Evolutionary conservation across 2,797 vertebrate species (phyloP).

Genomic region (Galago senegalensis): DNA sequence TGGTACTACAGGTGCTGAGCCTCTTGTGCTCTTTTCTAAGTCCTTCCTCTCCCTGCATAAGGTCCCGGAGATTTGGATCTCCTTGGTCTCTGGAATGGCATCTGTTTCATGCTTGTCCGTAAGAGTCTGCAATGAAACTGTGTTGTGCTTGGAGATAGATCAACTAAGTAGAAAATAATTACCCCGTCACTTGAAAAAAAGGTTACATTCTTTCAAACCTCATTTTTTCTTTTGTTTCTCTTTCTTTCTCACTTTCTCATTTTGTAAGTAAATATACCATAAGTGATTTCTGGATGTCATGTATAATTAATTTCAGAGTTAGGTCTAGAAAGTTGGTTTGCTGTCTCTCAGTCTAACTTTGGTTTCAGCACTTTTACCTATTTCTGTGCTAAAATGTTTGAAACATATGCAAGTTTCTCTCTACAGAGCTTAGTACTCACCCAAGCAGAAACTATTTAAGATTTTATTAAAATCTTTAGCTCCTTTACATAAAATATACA

Average conservation of each 20-base stretch:
- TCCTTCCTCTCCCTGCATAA: background rate
- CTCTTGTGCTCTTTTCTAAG: background rate
- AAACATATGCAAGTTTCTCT: background rate
- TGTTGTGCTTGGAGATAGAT: background rate
- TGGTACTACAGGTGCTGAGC: too few species aligned
- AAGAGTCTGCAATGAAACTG: background rate
- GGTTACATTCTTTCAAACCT: background rate
- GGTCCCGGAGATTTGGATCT: background rate
- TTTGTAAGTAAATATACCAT: conserved; percentile 17
- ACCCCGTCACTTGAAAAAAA: background rate
- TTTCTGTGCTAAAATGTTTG: conserved; percentile 9
- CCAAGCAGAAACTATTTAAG: background rate
- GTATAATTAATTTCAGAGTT: conserved; percentile 42
- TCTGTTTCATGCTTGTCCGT: background rate
- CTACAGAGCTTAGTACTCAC: background rate
- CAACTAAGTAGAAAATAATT: background rate
- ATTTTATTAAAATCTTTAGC: conserved; percentile 15
- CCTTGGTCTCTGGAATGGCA: background rate
- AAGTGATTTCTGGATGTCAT: background rate
- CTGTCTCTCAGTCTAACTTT: background rate
- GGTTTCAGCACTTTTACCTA: background rate
- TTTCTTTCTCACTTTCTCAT: background rate
- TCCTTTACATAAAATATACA: conserved; percentile 59
- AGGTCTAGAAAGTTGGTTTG: background rate
- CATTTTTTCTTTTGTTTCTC: background rate